Conservation (phyloP, 2,113 vertebrate genomes). For the Cochlearius cochlearius region DNA sequence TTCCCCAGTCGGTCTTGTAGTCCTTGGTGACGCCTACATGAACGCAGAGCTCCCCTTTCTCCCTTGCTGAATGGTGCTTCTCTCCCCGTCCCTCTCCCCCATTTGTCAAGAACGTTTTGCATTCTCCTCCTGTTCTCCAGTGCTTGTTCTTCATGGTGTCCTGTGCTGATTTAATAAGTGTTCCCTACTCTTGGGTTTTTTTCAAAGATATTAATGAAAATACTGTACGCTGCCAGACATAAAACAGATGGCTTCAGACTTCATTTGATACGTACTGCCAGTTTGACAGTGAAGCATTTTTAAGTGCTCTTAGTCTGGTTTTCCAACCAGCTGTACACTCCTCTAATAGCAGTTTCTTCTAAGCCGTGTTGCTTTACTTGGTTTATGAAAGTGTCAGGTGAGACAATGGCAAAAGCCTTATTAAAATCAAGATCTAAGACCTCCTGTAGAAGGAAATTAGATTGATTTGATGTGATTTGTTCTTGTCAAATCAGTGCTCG, state of each 20-base stretch:
- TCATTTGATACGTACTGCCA: conserved; percentile 48
- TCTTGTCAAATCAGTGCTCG: background rate
- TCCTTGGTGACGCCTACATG: background rate
- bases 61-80: background rate
- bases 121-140: conserved; percentile 23
- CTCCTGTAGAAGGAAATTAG: conserved; percentile 4
- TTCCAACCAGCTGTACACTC: conserved; percentile 34
- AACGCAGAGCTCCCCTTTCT: background rate
- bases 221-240: conserved; percentile 51
- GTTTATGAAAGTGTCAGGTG: conserved; percentile 46
- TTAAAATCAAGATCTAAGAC: conserved; percentile 41
- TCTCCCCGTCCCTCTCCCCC: background rate
- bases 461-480: conserved; percentile 41
- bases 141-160: conserved; percentile 35
- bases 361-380: background rate
- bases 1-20: background rate
- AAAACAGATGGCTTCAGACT: conserved; percentile 68
- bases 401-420: background rate
- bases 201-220: conserved; percentile 52
- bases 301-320: conserved; percentile 52
- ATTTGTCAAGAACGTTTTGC: conserved; percentile 29
- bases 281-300: conserved; percentile 58
- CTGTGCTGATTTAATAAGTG: conserved; percentile 50
- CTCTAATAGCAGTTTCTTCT: conserved; percentile 34
- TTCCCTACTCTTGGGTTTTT: background rate